phyloP scores from a whole-genome alignment of 2,888 invertebrate species.

The Lamproptera curius region DNA sequence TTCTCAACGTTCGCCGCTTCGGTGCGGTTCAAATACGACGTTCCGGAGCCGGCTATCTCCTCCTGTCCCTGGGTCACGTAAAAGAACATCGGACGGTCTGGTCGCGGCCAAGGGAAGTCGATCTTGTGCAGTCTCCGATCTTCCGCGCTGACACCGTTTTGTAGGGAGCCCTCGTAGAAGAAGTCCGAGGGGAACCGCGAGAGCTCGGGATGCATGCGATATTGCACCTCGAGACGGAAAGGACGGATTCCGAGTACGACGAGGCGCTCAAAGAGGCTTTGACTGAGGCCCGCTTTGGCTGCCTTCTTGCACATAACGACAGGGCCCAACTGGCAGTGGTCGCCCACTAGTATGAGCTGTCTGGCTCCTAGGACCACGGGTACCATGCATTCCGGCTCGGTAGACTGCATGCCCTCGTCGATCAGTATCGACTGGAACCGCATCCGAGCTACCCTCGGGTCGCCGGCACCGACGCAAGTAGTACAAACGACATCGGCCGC shows the following conservation, averaged over 20 bases:
- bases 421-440: conserved; percentile 98
- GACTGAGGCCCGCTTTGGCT: conserved; percentile 96
- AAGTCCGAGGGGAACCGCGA: conserved; percentile 99
- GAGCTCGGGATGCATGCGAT: conserved; percentile 99
- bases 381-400: conserved; percentile 99
- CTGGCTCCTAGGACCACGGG: conserved; percentile 98
- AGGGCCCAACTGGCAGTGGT: conserved; percentile 99
- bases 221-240: conserved; percentile 97
- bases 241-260: conserved; percentile 98
- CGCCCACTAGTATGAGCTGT: conserved; percentile 97
- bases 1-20: conserved; percentile 99
- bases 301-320: conserved; percentile 99
- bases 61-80: conserved; percentile 99
- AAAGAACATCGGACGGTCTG: conserved; percentile 99
- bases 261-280: conserved; percentile 97
- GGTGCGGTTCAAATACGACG: conserved; percentile 98
- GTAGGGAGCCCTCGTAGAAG: conserved; percentile 99
- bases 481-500: conserved; percentile 99
- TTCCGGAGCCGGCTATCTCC: conserved; percentile 99
- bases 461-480: conserved; percentile 99
- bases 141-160: conserved; percentile 98
- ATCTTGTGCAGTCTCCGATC: conserved; percentile 93
- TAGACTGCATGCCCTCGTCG: conserved; percentile 98
- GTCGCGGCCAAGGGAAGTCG: conserved; percentile 98
- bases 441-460: conserved; percentile 93